Base-by-base conservation (phyloP, 2,888 invertebrate species). In the Crioceris asparagi region DNA sequence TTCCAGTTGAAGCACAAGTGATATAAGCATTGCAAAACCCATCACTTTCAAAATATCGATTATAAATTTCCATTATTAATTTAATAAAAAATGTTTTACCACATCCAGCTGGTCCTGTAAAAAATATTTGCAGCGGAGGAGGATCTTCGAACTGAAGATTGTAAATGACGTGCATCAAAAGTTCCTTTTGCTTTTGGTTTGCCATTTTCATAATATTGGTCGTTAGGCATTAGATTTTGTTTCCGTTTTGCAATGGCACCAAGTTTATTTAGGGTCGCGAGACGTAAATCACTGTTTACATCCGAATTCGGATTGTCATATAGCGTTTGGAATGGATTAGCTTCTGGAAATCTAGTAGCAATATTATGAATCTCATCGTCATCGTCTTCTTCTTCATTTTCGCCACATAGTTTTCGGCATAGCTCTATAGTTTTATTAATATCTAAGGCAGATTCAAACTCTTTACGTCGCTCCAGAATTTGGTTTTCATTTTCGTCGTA, bases 11-110 rank as follows among this genome's bases (percentile, higher is more conserved):
- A 12, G 59, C 62, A 46, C 60, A 61, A 4, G 40, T 40, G 15
- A 64, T 51, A 41, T 59, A 64, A 3, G 60, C 51, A 15, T 34
- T 26, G 49, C 51, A 59, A 41, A 38, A 48, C 6, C 53, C 56
- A 53, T 62, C 55, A 35, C 32, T 47, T 23, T 53, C 48, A 26
- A 56, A 36, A 40, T 44, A 64, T 19, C 62, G 35, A 38, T 64
- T 65, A 35, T 61, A 61, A 39, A 59, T 64, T 52, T 63, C 63
- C 60, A 61, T 61, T 0, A 65, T 30, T 0, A 57, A 45, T 52
- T 5, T 29, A 2, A 29, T 29, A 3, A 6, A 11, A 29, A 29
- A 29, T 14, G 29, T 29, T 29, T 59, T 58, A n/a, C n/a, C n/a
- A n/a, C n/a, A n/a, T n/a, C n/a, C n/a, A n/a, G n/a, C n/a, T n/a